Conservation (phyloP, 2,113 vertebrate species). For the Halcyon malimbica region DNA sequence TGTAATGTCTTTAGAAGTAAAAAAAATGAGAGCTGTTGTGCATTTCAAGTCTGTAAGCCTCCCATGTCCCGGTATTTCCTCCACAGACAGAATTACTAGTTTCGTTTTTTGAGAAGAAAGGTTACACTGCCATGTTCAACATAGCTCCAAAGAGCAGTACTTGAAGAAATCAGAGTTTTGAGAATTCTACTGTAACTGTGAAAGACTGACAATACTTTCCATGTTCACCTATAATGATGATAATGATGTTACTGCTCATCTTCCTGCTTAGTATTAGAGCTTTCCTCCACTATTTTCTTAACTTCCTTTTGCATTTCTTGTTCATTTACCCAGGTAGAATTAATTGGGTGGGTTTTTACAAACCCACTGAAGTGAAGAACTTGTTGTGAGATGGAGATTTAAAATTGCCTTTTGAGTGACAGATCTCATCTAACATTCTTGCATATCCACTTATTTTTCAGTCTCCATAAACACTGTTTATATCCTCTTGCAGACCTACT, state of each 20-base stretch:
- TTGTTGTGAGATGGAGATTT: neutral
- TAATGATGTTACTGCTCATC: neutral
- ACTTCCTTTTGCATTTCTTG: neutral
- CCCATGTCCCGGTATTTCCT: neutral
- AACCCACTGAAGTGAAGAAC: neutral
- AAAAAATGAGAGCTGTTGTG: neutral
- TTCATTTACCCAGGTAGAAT: neutral
- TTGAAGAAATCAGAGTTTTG: neutral
- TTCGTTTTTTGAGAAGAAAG: neutral
- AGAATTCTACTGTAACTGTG: neutral
- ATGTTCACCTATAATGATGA: neutral
- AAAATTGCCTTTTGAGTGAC: neutral
- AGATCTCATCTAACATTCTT: neutral
- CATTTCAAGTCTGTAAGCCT: neutral
- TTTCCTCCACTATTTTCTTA: neutral
- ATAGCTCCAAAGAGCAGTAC: neutral
- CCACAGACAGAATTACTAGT: neutral
- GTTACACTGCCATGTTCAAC: neutral
- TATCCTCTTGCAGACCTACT: neutral
- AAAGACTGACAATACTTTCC: neutral
- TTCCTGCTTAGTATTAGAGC: neutral
- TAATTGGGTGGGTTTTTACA: neutral
- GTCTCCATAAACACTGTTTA: neutral
- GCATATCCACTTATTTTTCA: neutral
- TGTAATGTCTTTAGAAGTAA: neutral